Percentiles rank a stretch among this genome's conserved stretches.
These are phyloP conservation scores for Tricholauxania praeusta DNA, from an alignment of 2,888 invertebrate genomes.

Conservation along the genomic window DNA sequence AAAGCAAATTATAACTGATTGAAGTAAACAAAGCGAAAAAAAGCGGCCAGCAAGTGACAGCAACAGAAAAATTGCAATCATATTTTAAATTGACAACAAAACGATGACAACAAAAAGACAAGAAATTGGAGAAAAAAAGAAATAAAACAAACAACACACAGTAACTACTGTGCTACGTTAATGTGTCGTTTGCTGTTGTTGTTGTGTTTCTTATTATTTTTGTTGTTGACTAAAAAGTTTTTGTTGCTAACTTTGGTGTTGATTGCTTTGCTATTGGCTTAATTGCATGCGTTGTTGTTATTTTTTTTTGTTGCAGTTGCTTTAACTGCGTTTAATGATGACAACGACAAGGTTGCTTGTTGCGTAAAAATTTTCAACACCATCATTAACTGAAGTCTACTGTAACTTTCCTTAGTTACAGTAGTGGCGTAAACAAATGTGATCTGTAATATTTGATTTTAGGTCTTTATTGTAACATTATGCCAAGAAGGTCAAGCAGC, in stretches of 20 bases:
- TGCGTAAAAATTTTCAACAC: constrained; percentile 1
- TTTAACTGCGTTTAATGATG: constrained; percentile 1
- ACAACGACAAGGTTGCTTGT: not conserved
- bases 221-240: constrained; percentile 8
- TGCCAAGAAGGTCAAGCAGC: too few relatives aligned
- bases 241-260: constrained; percentile 11
- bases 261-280: not conserved
- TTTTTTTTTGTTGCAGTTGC: not conserved
- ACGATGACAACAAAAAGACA: not conserved
- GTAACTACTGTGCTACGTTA: not conserved
- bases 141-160: constrained; percentile 5
- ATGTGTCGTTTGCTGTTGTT: not conserved
- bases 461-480: too few relatives aligned
- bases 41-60: not conserved
- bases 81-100: constrained; percentile 24
- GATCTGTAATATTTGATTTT: not conserved
- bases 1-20: constrained; percentile 3
- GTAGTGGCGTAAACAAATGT: not conserved
- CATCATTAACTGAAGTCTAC: not conserved
- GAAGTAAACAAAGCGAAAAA: not conserved
- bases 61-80: constrained; percentile 1
- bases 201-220: not conserved
- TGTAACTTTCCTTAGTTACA: not conserved
- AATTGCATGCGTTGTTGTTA: not conserved
- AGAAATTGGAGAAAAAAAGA: not conserved